Evolutionary conservation across 2,797 vertebrate genomes (phyloP).

Genomic region (Crocidura indochinensis): DNA sequence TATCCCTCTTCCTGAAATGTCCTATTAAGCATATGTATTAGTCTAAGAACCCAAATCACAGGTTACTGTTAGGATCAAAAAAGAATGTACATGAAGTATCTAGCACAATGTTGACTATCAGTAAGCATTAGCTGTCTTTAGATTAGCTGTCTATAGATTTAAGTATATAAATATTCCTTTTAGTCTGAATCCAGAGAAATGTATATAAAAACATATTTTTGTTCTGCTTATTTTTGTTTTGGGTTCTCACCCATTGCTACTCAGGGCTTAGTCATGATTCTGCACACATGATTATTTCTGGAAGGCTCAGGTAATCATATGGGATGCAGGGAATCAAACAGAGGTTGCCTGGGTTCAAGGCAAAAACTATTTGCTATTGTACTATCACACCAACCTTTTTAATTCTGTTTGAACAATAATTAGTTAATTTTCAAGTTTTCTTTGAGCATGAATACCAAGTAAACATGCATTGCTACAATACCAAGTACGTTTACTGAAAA

Average conservation of each 20-base stretch:
- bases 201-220: conserved; percentile 16
- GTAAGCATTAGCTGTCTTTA: not conserved
- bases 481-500: not conserved
- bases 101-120: not conserved
- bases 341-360: too few species aligned
- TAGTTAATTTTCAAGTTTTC: not conserved
- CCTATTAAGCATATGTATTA: not conserved
- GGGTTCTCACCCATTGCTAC: not conserved
- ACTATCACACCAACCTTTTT: not conserved
- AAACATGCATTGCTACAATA: not conserved
- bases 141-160: not conserved
- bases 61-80: not conserved
- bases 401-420: not conserved
- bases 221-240: conserved; percentile 7
- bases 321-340: too few species aligned
- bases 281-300: too few species aligned
- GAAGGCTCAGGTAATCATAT: too few species aligned
- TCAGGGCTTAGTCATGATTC: too few species aligned
- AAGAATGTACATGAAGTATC: not conserved
- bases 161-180: not conserved
- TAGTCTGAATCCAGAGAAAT: not conserved
- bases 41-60: not conserved
- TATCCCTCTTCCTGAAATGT: not conserved
- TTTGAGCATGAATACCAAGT: not conserved
- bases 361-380: too few species aligned